Base-by-base conservation (phyloP, 2,797 vertebrate genomes). In the Trachops cirrhosus region DNA sequence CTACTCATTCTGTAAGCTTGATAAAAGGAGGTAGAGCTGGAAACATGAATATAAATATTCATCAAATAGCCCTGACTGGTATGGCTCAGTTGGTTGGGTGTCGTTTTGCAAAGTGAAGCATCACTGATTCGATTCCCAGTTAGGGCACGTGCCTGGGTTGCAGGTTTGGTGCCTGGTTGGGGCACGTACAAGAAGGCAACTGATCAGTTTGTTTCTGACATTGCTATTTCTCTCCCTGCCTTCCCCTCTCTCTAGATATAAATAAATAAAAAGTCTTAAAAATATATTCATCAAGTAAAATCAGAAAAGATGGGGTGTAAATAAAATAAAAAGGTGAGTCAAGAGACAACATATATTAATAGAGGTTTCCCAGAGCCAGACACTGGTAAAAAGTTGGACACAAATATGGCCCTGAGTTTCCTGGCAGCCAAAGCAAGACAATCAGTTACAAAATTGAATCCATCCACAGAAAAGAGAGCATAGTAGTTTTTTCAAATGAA, bases 391-490 rank as follows among this genome's bases (percentile, higher is more conserved):
- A 95, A 62, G n/a, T 24, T 68, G 44, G 41, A 32, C n/a, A 9
- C 29, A 95, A 89, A 92, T 73, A 82, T 44, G 46, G 34, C 46
- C 75, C 73, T 68, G 91, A 96, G 91, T 89, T 85, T 87, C 79
- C 96, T 89, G 57, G 89, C 39, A 96, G 79, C 84, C 93, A 29
- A 85, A 96, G 91, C 37, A 91, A 94, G 57, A 80, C 84, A 21
- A 94, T 97, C 74, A 93, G 77, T 96, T 95, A 91, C n/a, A 48
- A 96, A 95, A 93, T 46, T 77, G 79, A 87, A 85, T 86, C 80
- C 89, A 59, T 87, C 86, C 54, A 18, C 10, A 21, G 52, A 80
- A 93, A 93, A 54, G 67, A 94, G 96, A 84, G 75, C 93, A 86
- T 0, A 24, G 93, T 44, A 34, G 62, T 82, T 86, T 86, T 86